Base-by-base conservation (phyloP, 2,888 invertebrate species). In the Sisyra nigra region DNA sequence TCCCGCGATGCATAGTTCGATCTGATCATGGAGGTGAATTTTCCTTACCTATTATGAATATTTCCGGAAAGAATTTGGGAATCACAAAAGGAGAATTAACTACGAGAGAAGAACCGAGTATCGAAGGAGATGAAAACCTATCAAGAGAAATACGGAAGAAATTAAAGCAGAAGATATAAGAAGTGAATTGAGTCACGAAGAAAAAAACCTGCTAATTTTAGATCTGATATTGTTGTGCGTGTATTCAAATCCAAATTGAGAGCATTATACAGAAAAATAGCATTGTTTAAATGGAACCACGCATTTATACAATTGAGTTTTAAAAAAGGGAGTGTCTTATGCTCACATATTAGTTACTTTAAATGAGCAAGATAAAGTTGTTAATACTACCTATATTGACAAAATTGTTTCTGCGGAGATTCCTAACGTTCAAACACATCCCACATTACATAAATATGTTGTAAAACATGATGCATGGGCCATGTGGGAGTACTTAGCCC, bases 391-490 rank as follows among this genome's bases (percentile, higher is more conserved):
- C 10, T 45, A 44, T 24, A 40, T 50, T 17, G 47, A 50, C 33
- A 30, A 44, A 13, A 15, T 41, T 32, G 43, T 48, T n/a, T 48
- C 34, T 41, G 48, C 50, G 8, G 49, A 48, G 44, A 45, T 51
- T 30, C 47, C 50, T 11, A 42, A 51, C 29, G 35, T 11, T 17
- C 7, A 39, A 37, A 44, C 13, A 29, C 11, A 49, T 44, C 45
- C 19, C 33, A 41, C 5, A 41, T 45, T 48, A 14, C 40, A 49
- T 47, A 46, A 49, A 11, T 47, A 30, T 14, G 41, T 48, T 24
- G 37, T 10, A 30, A 48, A 48, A 45, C 30, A 50, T 50, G 45
- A 45, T 50, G 40, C 49, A 49, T 41, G 48, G 48, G 11, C 48
- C 48, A 40, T 49, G 47, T 48, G n/a, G 45, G 49, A 18, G 43